phyloP scores from a whole-genome alignment of 2,797 vertebrate genomes.

The Acomys russatus region DNA sequence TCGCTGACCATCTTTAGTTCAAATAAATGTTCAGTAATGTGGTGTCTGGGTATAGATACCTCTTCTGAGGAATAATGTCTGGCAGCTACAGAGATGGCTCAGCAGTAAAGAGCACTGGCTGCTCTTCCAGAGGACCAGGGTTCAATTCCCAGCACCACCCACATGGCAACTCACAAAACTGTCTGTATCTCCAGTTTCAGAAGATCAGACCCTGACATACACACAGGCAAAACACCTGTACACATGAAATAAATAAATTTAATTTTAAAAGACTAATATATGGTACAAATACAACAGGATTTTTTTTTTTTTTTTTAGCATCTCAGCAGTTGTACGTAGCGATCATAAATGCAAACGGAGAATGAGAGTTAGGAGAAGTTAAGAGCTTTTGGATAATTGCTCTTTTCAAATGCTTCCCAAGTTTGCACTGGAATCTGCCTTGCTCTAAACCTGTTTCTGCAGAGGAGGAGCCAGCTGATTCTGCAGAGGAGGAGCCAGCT shows the following conservation, averaged over 20 bases:
- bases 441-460: neutral
- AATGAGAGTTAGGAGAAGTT: constrained; percentile 25
- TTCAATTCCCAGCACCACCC: neutral
- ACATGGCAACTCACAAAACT: neutral
- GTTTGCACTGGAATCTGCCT: neutral
- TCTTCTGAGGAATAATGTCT: constrained; percentile 33
- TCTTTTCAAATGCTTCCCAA: constrained; percentile 23
- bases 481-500: constrained; percentile 36
- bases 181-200: neutral
- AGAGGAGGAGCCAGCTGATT: constrained; percentile 46
- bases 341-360: neutral
- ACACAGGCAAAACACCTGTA: neutral
- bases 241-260: neutral
- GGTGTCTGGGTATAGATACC: neutral
- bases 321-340: neutral
- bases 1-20: constrained; percentile 40
- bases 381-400: neutral
- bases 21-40: constrained; percentile 37
- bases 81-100: neutral
- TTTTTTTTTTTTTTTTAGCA: constrained; percentile 49
- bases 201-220: neutral
- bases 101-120: neutral
- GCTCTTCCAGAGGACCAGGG: neutral
- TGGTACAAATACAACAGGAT: constrained; percentile 5
- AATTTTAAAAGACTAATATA: neutral